Base-by-base conservation (phyloP, 2,888 invertebrate species). In the Mythimna loreyi region DNA sequence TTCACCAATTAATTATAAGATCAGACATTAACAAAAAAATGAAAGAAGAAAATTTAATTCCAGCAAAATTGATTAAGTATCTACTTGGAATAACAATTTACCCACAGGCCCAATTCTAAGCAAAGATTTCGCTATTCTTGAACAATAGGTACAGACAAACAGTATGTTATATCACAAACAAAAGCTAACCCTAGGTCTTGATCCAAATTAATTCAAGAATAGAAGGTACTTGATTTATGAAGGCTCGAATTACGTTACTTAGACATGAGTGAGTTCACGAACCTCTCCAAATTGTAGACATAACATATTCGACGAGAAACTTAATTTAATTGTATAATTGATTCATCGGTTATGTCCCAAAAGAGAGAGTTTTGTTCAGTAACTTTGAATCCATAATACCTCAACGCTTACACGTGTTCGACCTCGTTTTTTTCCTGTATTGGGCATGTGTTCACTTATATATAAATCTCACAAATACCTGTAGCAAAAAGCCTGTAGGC, bases 161-260 rank as follows among this genome's bases (percentile, higher is more conserved):
- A 19, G 8, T 57, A 52, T 63, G 33, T 75, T 23, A 60, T 25
- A 28, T 63, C n/a, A 13, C 47, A 23, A 70, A 57, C 56, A 77
- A 75, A 47, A 33, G 43, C 57, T n/a, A 19, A 43, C 33, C n/a
- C 9, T 25, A 53, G 43, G 33, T 57, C 63, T 72, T 49, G 49
- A 58, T 62, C 45, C 19, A 16, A 78, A 72, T 62, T 72, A 72
- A 58, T 62, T 61, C 6, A 7, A 13, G 58, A 62, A 58, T 53
- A 36, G 33, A 21, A 43, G 11, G 40, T 52, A 52, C 25, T 72
- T 75, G 63, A 77, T 36, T 61, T 61, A 72, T 49, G 45, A 49
- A 53, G 21, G n/a, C n/a, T 30, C 36, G 19, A 72, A 60, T 72
- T 57, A 47, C 33, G 33, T 60, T 53, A 49, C 62, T 52, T n/a